Conservation (phyloP, 2,797 vertebrate genomes). For the Karalla daura region DNA sequence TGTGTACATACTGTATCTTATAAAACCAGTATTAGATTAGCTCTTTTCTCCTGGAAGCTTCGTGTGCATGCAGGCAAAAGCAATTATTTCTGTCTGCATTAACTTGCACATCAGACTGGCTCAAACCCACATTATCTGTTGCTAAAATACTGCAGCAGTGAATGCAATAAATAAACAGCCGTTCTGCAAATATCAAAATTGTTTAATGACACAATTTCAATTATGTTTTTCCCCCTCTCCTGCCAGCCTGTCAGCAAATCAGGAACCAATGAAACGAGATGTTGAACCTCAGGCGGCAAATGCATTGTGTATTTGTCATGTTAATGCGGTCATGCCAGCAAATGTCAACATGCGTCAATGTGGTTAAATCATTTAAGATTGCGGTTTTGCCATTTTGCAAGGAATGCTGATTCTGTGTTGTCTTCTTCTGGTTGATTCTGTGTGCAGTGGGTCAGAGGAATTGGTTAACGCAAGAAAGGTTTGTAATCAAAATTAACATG, state of each 20-base stretch:
- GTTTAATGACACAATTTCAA: slow-evolving; percentile 58
- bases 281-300: slow-evolving; percentile 38
- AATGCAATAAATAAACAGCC: slow-evolving; percentile 58
- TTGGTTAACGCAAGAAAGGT: slow-evolving; percentile 25
- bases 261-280: slow-evolving; percentile 28
- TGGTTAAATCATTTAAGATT: slow-evolving; percentile 31
- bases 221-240: slow-evolving; percentile 32
- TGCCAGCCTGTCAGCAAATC: background rate
- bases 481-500: slow-evolving; percentile 39
- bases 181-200: slow-evolving; percentile 51
- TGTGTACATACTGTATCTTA: slow-evolving; percentile 27
- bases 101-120: slow-evolving; percentile 53
- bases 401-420: slow-evolving; percentile 33
- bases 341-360: slow-evolving; percentile 35
- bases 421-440: too few species aligned
- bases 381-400: slow-evolving; percentile 17
- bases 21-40: slow-evolving; percentile 39
- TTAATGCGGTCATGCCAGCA: slow-evolving; percentile 24
- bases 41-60: slow-evolving; percentile 27
- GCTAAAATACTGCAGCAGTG: slow-evolving; percentile 48
- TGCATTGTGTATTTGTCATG: slow-evolving; percentile 23
- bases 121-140: slow-evolving; percentile 52
- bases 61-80: slow-evolving; percentile 40
- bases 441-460: slow-evolving; percentile 25
- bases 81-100: slow-evolving; percentile 64